Base-by-base conservation (phyloP, 2,888 invertebrate species). In the Megaustenia siamemsis region DNA sequence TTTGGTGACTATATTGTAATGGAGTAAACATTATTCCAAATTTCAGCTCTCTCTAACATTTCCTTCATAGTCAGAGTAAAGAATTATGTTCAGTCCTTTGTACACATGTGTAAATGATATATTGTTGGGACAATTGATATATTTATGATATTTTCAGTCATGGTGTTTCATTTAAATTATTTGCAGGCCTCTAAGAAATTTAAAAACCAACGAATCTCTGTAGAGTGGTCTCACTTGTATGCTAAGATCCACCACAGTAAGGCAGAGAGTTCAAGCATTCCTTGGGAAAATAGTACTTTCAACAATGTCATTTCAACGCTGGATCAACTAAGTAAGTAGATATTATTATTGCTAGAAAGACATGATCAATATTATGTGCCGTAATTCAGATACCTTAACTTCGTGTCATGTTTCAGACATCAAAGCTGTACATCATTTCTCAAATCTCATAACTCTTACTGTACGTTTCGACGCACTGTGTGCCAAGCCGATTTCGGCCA, bases 221-320 rank as follows among this genome's bases (percentile, higher is more conserved):
- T 91, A 76, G 87, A 89, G 32, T 93, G 93, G 93, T 89, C 89
- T 21, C 92, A 92, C 68, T 86, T 92, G 28, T 93, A 93, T 86
- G 89, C 92, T 56, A 87, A 86, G 60, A 91, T 91, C 12, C 92
- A 93, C 83, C 92, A 90, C 49, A 89, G 86, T 78, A 92, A 91
- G 79, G 87, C 88, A 10, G 68, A 60, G 38, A 84, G 83, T 28
- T 76, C 86, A 5, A 78, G 76, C 5, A 83, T 86, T 38, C 86
- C 86, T 0, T 90, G 90, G 90, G 87, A 88, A 45, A 89, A 90
- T 73, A 89, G 90, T 8, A 86, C 86, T 2, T 85, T 91, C 35
- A 88, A 86, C 81, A 90, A 89, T 83, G 77, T 92, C 15, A 68
- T 89, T 40, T 89, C 90, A 24, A 90, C 92, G 15, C 75, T 91